Conservation (phyloP, 1,140 invertebrate genomes). For the Saccostrea echinata region DNA sequence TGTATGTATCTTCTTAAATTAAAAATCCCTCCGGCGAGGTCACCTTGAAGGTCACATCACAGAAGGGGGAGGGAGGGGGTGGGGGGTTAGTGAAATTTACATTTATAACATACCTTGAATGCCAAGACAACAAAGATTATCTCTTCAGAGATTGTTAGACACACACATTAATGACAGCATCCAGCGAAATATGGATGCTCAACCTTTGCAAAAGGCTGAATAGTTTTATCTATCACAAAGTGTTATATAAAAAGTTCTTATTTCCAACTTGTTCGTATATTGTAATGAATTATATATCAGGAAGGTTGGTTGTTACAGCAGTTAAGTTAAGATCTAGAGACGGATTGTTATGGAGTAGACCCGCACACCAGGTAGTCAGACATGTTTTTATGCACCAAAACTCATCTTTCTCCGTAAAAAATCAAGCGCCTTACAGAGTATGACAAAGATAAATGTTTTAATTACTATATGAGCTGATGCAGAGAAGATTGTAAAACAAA, state of each 20-base stretch:
- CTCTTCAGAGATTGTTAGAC: too few species aligned
- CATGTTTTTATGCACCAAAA: constrained; percentile 19
- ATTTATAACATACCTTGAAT: too few species aligned
- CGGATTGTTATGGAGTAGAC: not conserved
- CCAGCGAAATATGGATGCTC: not conserved
- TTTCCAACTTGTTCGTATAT: not conserved
- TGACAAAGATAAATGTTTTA: constrained; percentile 33
- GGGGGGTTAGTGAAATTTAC: too few species aligned
- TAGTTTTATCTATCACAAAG: not conserved
- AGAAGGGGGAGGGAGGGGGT: too few species aligned
- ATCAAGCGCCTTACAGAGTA: not conserved
- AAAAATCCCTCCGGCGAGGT: too few species aligned
- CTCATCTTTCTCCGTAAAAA: not conserved
- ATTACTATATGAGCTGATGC: constrained; percentile 23
- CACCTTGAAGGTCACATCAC: too few species aligned
- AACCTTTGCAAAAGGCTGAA: not conserved
- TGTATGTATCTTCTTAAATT: too few species aligned
- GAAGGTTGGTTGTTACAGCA: not conserved
- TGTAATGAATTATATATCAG: not conserved
- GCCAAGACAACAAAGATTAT: too few species aligned
- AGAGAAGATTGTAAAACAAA: constrained; percentile 28
- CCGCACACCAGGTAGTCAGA: not conserved
- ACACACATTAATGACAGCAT: too few species aligned
- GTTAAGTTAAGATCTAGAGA: not conserved
- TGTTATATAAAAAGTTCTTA: not conserved